Base-by-base conservation (phyloP, 2,888 invertebrate genomes). In the Trachelus tabidus region DNA sequence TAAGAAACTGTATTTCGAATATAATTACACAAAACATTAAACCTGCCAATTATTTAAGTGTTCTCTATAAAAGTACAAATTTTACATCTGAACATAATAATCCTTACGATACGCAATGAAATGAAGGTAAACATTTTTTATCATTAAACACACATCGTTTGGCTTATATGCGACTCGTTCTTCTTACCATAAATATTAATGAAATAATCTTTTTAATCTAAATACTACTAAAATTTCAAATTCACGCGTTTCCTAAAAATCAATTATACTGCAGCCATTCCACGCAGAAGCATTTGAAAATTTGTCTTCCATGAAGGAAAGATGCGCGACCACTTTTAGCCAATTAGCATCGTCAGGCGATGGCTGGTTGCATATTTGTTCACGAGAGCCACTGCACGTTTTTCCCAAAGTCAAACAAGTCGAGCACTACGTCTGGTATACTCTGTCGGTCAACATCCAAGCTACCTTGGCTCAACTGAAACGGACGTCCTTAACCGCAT, bases 291-390 rank as follows among this genome's bases (percentile, higher is more conserved):
- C 9, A 23, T 56, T 23, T 9, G 56, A 56, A 23, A 2, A 23
- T 56, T 56, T 56, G 0, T 23, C 56, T 56, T 23, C 56, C 56
- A 56, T 9, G 9, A 23, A 71, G 31, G 33, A 31, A 34, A 31
- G 71, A 33, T 11, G 30, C 23, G 23, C 12, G 71, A 33, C 34
- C 30, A 34, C 71, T 31, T 15, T 71, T 34, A 34, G 71, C 31
- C 31, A 71, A 71, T 71, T 71, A 71, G 71, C 71, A 71, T 33
- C 71, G 71, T 34, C 34, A 31, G 71, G 71, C 71, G 1, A 56
- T 56, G 56, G 56, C 23, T 56, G 56, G 9, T 9, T 56, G 23
- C 9, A 56, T 56, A 56, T 56, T 56, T 56, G 56, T 23, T 56
- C 56, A 56, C 56, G 23, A 56, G 23, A 56, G 56, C 56, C 23